Conservation (phyloP, 1,140 invertebrate genomes). For the Triops cancriformis region DNA sequence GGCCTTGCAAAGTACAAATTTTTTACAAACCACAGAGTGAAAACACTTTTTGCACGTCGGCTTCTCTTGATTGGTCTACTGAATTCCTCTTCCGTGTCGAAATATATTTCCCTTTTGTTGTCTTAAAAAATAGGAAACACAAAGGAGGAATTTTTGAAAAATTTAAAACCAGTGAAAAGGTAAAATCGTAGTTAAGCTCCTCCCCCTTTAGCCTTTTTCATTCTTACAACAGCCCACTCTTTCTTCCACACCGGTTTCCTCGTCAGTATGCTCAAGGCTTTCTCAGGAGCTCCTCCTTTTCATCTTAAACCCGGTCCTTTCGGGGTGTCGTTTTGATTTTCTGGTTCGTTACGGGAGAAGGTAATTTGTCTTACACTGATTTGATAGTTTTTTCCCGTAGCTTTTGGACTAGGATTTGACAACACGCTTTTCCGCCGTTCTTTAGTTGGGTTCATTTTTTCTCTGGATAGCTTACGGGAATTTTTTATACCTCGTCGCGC, state of each 20-base stretch:
- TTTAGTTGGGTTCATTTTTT: no score
- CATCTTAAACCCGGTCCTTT: no score
- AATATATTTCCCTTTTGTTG: neutral
- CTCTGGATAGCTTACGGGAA: no score
- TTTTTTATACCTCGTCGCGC: no score
- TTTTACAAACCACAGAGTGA: neutral
- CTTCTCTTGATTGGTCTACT: neutral
- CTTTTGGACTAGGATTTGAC: no score
- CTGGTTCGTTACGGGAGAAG: no score
- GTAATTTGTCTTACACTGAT: no score
- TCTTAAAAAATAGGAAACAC: neutral
- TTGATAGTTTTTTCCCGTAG: no score
- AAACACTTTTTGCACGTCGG: neutral
- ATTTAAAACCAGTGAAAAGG: neutral
- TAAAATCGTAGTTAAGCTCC: no score
- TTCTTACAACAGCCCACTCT: neutral
- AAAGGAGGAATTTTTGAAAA: neutral
- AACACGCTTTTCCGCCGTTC: no score
- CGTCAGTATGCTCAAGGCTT: neutral
- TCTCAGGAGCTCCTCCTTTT: neutral
- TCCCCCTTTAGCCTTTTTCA: no score
- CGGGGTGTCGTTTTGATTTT: no score
- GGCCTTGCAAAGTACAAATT: slow-evolving; percentile 10
- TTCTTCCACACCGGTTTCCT: neutral
- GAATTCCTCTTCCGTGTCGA: neutral